phyloP scores from a whole-genome alignment of 1,140 invertebrate genomes.

The Parasteatoda tepidariorum region DNA sequence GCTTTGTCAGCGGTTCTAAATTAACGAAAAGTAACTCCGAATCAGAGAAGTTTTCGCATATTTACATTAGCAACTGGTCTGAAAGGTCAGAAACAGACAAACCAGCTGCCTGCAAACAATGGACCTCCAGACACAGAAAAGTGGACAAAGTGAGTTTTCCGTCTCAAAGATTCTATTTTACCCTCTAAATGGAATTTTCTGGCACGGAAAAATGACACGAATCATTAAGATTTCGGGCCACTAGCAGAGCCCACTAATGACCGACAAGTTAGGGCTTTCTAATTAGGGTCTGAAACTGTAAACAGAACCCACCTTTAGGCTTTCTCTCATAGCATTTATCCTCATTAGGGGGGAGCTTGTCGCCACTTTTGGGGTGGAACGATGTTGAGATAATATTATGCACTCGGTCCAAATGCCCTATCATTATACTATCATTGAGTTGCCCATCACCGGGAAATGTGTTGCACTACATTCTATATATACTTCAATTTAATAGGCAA shows the following conservation, averaged over 20 bases:
- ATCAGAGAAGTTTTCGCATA: too few relatives aligned
- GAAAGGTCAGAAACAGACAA: too few relatives aligned
- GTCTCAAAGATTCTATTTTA: not conserved
- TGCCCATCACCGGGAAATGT: not conserved
- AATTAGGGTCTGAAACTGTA: conserved; percentile 34
- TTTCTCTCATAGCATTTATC: conserved; percentile 6
- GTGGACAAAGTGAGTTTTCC: not conserved
- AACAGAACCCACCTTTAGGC: conserved; percentile 10
- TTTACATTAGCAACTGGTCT: too few relatives aligned
- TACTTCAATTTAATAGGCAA: conserved; percentile 38
- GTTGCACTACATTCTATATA: not conserved
- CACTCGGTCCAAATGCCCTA: not conserved
- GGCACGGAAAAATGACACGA: conserved; percentile 23
- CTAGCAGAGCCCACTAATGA: conserved; percentile 16
- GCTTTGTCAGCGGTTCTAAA: too few relatives aligned
- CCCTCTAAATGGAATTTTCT: not conserved
- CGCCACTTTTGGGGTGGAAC: conserved; percentile 2
- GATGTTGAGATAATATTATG: conserved; percentile 28
- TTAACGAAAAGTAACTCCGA: too few relatives aligned
- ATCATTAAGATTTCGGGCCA: conserved; percentile 7
- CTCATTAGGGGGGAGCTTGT: conserved; percentile 34
- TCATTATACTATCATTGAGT: conserved; percentile 21
- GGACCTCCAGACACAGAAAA: too few relatives aligned
- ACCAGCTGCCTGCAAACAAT: too few relatives aligned
- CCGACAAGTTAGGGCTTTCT: not conserved